These are phyloP conservation scores for Globia sparganii DNA, from an alignment of 2,888 invertebrate genomes.

Conservation along the genomic window DNA sequence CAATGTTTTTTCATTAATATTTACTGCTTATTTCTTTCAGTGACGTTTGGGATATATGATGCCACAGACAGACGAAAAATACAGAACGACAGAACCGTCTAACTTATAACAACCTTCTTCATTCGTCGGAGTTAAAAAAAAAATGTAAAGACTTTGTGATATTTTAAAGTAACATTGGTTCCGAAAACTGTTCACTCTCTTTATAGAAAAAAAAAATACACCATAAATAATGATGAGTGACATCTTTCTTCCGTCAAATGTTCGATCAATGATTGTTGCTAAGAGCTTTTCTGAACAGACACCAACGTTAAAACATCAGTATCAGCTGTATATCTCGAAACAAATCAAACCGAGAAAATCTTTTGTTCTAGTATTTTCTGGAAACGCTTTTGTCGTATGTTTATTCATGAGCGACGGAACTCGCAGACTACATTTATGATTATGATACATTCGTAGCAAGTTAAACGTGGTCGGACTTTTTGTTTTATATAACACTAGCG, in stretches of 20 bases:
- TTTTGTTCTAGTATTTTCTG: constrained; percentile 24
- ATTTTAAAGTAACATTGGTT: neutral
- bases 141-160: neutral
- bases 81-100: neutral
- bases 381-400: constrained; percentile 19
- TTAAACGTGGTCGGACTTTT: constrained; percentile 16
- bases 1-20: too few relatives aligned
- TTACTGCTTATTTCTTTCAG: too few relatives aligned
- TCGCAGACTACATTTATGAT: constrained; percentile 24
- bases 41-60: neutral
- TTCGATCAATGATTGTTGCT: neutral
- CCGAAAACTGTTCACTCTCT: too few relatives aligned
- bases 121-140: neutral
- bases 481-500: too few relatives aligned
- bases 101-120: neutral
- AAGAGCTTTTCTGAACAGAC: neutral
- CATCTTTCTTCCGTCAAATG: neutral
- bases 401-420: constrained; percentile 30
- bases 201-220: neutral
- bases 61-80: neutral
- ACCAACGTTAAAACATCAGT: constrained; percentile 8
- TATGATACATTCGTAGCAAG: constrained; percentile 29
- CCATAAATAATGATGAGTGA: neutral
- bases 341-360: constrained; percentile 19
- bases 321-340: neutral